A percentile compares a stretch with the other conserved stretches of the same genome.
Conservation (phyloP, 2,797 vertebrate species). For the Psittacula echo region DNA sequence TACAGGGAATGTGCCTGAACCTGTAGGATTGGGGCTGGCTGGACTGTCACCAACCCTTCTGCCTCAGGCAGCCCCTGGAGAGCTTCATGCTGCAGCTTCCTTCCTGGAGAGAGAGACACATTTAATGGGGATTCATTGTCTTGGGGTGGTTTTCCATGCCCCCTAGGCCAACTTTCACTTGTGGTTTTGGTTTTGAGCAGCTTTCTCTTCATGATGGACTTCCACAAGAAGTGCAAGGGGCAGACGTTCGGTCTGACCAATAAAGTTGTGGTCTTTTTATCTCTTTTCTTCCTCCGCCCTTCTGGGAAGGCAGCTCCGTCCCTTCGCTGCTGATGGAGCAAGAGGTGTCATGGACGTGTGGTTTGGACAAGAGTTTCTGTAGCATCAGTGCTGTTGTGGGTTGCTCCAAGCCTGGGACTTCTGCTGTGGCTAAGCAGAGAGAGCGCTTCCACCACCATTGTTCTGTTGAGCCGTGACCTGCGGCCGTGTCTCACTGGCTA, state of each 20-base stretch:
- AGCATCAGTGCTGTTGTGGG: neutral
- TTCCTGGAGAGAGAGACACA: neutral
- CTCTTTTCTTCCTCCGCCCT: neutral
- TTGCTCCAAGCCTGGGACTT: neutral
- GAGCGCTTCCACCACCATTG: fast-evolving
- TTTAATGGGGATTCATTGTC: neutral
- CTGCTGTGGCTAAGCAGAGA: neutral
- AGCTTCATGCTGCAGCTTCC: neutral
- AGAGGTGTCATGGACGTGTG: fast-evolving
- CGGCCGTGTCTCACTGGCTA: neutral
- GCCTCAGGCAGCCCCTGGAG: neutral
- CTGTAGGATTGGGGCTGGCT: neutral
- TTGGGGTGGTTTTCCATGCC: neutral
- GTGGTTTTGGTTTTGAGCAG: neutral
- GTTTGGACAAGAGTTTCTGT: neutral
- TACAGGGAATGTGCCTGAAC: neutral
- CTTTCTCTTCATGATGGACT: neutral
- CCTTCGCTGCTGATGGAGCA: neutral
- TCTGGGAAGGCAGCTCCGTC: neutral
- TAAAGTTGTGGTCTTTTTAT: neutral
- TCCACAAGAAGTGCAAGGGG: neutral
- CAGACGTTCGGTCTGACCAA: neutral
- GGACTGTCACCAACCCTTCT: neutral
- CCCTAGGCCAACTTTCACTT: fast-evolving
- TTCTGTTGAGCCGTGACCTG: neutral